A percentile compares a stretch with the other conserved stretches of the same genome.
phyloP scores from a whole-genome alignment of 2,888 invertebrate species.

The Eurois occulta region DNA sequence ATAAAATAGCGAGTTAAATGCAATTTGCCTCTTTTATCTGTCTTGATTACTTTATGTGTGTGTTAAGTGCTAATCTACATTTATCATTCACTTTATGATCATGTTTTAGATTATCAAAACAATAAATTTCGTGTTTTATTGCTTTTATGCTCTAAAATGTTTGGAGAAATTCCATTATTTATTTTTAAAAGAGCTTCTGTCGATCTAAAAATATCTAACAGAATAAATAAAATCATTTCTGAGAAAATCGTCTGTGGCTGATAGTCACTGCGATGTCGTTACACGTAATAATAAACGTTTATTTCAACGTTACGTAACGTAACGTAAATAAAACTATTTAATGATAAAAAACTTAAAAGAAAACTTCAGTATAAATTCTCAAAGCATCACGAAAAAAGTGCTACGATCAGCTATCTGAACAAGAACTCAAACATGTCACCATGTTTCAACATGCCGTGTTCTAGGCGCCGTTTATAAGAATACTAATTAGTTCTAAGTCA shows the following conservation, averaged over 20 bases:
- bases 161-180: background rate
- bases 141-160: too few relatives aligned
- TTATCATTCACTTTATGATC: background rate
- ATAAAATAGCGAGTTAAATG: constrained; percentile 12
- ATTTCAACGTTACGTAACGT: background rate
- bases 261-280: background rate
- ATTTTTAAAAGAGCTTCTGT: constrained; percentile 1
- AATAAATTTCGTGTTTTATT: constrained; percentile 22
- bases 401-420: constrained; percentile 28
- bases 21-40: constrained; percentile 1
- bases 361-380: background rate
- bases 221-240: background rate
- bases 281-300: background rate
- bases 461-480: constrained; percentile 45
- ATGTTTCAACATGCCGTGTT: constrained; percentile 35
- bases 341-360: background rate
- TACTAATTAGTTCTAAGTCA: constrained; percentile 61
- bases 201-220: background rate
- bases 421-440: constrained; percentile 20
- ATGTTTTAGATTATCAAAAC: background rate
- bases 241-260: background rate
- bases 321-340: background rate
- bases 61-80: constrained; percentile 18
- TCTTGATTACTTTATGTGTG: constrained; percentile 13
- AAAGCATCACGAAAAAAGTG: constrained; percentile 27